These are phyloP conservation scores for Ophion ventricosus DNA, from an alignment of 2,888 invertebrate species.

Conservation along the genomic window DNA sequence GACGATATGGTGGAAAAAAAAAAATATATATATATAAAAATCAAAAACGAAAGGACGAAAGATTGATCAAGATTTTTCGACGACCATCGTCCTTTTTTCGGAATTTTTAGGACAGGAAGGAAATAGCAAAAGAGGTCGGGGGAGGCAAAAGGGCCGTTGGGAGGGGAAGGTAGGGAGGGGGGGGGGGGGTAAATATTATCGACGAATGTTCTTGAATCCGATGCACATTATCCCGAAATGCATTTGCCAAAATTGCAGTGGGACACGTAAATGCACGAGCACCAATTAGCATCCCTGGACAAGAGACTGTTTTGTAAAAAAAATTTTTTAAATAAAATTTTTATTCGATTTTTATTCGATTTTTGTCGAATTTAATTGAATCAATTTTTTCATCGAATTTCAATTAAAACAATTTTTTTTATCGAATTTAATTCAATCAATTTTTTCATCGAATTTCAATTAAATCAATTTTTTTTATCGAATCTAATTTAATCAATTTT, in stretches of 20 bases:
- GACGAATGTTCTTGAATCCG: slow-evolving; percentile 60
- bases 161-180: not conserved
- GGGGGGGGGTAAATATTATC: slow-evolving; percentile 36
- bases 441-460: too few species aligned
- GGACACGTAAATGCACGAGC: slow-evolving; percentile 66
- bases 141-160: not conserved
- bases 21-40: too few species aligned
- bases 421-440: not conserved
- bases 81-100: not conserved
- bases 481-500: not conserved
- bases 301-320: slow-evolving; percentile 3
- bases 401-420: too few species aligned
- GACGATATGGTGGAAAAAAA: too few species aligned
- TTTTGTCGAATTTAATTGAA: too few species aligned
- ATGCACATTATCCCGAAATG: slow-evolving; percentile 68
- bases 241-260: slow-evolving; percentile 65
- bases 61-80: not conserved
- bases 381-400: too few species aligned
- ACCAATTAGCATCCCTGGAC: slow-evolving; percentile 46
- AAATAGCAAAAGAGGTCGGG: too few species aligned
- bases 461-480: too few species aligned
- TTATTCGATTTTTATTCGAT: not conserved
- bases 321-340: too few species aligned
- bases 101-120: not conserved
- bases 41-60: not conserved